Base-by-base conservation (phyloP, 2,797 vertebrate species). In the Tauraco hartlaubi region DNA sequence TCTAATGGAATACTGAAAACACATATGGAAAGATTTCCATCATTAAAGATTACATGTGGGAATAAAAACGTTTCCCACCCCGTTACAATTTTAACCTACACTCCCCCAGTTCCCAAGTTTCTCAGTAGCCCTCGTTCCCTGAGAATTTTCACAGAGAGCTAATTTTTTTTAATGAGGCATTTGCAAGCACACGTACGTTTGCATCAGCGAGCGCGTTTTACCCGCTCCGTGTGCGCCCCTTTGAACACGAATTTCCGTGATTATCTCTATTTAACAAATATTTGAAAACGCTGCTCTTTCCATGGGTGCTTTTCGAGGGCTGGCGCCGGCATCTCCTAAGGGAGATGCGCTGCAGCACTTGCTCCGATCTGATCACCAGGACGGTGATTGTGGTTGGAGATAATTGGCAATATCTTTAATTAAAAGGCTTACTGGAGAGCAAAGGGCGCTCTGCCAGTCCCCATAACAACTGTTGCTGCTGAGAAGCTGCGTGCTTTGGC, bases 341-440 rank as follows among this genome's bases (percentile, higher is more conserved):
- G 79, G 81, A 82, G 68, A 39, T 48, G 39, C 26, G 51, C 84
- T 4, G 35, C 33, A 61, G 41, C 33, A 1, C 72, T 66, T 1
- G 20, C n/a, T 80, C 59, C 68, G 12, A 68, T 75, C 37, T 37
- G 51, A 90, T 71, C 49, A 9, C 18, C 3, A 2, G 48, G 56
- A 72, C 67, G 37, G 6, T 1, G 79, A 76, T 55, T 74, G 86
- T 7, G 89, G 62, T 46, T 25, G 31, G 76, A 92, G 95, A 91
- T 90, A 89, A 83, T 29, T 25, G 85, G 59, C 49, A 49, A 35
- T 78, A 64, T 84, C 94, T 94, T 95, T 87, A 87, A 96, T 95
- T 83, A 83, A 88, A 94, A 92, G 72, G 9, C 39, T 63, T 54
- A 54, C 72, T 93, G 89, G 64, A 43, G 90, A 89, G 85, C 83